A percentile compares a stretch with the other conserved stretches of the same genome.
Evolutionary conservation across 2,797 vertebrate genomes (phyloP).

Genomic region (Glossophaga mutica): DNA sequence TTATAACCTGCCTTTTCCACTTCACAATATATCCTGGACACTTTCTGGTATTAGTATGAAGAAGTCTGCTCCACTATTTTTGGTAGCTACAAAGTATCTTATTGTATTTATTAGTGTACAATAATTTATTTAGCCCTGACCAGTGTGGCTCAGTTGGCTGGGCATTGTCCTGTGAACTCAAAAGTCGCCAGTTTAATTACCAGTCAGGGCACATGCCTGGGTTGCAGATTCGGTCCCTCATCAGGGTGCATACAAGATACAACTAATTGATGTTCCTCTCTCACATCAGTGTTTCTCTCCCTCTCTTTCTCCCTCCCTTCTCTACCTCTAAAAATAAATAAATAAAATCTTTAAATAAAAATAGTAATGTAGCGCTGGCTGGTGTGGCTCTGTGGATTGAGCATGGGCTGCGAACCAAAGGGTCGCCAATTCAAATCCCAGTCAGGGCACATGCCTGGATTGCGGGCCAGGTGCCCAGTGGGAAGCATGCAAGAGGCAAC

Average conservation of each 20-base stretch:
- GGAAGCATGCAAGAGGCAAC: too few relatives aligned
- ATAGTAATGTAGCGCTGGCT: too few relatives aligned
- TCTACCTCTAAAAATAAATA: not conserved
- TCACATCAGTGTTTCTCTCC: not conserved
- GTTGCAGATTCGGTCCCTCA: not conserved
- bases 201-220: not conserved
- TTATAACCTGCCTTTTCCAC: not conserved
- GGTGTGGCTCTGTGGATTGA: too few relatives aligned
- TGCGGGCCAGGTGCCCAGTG: too few relatives aligned
- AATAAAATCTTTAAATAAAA: not conserved
- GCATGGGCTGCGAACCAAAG: too few relatives aligned
- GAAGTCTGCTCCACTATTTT: slow-evolving; percentile 2
- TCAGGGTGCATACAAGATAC: not conserved
- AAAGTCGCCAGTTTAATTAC: not conserved
- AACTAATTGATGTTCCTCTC: not conserved
- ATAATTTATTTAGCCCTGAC: not conserved
- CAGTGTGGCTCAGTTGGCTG: not conserved
- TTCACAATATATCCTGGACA: not conserved
- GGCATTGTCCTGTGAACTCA: not conserved
- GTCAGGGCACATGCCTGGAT: too few relatives aligned
- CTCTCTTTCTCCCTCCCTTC: not conserved
- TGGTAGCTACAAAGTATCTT: not conserved
- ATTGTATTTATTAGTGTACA: slow-evolving; percentile 2
- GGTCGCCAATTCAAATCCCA: too few relatives aligned
- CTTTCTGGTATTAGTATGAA: not conserved